Conservation (phyloP, 2,888 invertebrate species). For the Agrenia bidenticulata region DNA sequence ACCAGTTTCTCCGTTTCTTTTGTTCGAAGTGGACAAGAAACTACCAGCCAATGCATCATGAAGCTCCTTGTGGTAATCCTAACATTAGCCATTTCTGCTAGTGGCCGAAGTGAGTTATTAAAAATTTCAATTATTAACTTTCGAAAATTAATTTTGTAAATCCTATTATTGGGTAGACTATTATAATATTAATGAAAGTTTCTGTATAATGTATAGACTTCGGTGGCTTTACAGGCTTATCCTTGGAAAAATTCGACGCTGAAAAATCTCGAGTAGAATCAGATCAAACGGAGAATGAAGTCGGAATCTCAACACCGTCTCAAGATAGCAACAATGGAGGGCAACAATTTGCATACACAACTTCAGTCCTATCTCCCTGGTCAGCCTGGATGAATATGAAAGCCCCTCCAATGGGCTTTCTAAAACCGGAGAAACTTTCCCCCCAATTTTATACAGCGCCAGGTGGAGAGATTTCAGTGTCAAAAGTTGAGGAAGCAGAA, state of each 20-base stretch:
- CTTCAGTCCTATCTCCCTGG: constrained; percentile 24
- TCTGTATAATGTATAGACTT: constrained; percentile 6
- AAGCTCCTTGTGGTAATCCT: no score
- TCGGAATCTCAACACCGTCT: neutral
- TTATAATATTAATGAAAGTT: no score
- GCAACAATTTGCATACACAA: neutral
- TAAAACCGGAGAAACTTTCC: constrained; percentile 18
- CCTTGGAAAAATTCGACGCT: neutral
- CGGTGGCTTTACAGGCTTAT: constrained; percentile 6
- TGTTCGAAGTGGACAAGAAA: no score
- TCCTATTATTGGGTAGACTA: no score
- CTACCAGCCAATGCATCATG: no score
- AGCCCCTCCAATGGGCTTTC: constrained; percentile 23
- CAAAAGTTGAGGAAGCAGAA: constrained; percentile 8
- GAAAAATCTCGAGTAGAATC: no score
- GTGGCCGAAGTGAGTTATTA: no score
- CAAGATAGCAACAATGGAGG: constrained; percentile 3
- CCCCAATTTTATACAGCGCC: neutral
- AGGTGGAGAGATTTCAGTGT: neutral
- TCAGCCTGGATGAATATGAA: constrained; percentile 35
- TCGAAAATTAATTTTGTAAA: no score
- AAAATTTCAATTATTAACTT: no score
- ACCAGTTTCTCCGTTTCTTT: no score
- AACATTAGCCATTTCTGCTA: no score
- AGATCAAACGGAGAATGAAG: neutral